Percentiles rank a stretch among this genome's conserved stretches.
Evolutionary conservation across 2,888 invertebrate species (phyloP).

Genomic region (Plagiodera versicolora): DNA sequence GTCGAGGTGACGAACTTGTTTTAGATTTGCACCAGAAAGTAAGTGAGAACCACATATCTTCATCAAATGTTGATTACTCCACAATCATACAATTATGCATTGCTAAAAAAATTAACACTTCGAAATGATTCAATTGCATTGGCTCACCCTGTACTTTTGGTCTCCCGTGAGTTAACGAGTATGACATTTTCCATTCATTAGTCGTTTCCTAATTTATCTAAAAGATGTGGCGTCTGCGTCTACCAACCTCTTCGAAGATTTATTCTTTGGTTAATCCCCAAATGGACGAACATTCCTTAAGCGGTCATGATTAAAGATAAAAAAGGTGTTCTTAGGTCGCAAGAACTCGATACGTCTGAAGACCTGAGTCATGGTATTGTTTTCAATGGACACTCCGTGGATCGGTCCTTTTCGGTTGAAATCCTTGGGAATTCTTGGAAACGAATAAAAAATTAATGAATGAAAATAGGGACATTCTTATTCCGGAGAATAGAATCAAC

Average conservation of each 20-base stretch:
- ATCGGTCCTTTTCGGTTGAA: slow-evolving; percentile 23
- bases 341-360: slow-evolving; percentile 15
- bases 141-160: no score
- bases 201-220: slow-evolving; percentile 11
- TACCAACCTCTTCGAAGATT: slow-evolving; percentile 19
- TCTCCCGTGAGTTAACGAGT: background rate
- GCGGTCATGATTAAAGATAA: slow-evolving; percentile 23
- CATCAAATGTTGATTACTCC: no score
- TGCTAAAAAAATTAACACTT: no score
- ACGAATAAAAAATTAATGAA: slow-evolving; percentile 25
- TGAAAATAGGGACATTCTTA: slow-evolving; percentile 9
- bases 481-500: background rate
- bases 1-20: no score
- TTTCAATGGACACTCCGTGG: slow-evolving; percentile 19
- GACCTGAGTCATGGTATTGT: slow-evolving; percentile 22
- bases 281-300: slow-evolving; percentile 25
- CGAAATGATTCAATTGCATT: no score
- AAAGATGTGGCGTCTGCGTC: slow-evolving; percentile 17
- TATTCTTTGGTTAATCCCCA: slow-evolving; percentile 23
- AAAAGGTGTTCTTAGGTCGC: slow-evolving; percentile 17
- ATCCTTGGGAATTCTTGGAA: slow-evolving; percentile 25
- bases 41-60: no score
- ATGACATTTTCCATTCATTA: slow-evolving; percentile 11
- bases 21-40: no score
- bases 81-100: no score